phyloP scores from a whole-genome alignment of 2,113 vertebrate genomes.

The Boulengeromyrus knoepffleri region DNA sequence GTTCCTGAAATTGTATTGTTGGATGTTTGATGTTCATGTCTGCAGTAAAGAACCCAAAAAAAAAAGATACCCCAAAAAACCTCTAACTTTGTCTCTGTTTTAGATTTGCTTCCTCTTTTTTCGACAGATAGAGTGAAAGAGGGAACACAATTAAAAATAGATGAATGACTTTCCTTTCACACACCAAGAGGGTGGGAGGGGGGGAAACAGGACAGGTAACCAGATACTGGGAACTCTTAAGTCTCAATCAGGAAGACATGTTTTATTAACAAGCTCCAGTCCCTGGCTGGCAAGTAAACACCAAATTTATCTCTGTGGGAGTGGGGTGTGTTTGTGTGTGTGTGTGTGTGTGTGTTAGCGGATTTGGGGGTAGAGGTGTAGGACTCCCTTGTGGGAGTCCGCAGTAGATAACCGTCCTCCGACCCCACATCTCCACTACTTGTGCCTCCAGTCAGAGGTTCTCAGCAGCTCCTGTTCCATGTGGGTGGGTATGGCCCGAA shows the following conservation, averaged over 20 bases:
- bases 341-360: constrained; percentile 16
- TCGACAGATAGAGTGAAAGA: constrained; percentile 26
- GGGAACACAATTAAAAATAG: constrained; percentile 60
- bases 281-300: constrained; percentile 35
- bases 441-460: constrained; percentile 45
- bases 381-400: background rate
- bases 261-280: constrained; percentile 55
- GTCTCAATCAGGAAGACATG: constrained; percentile 38
- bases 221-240: constrained; percentile 44
- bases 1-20: background rate
- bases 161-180: constrained; percentile 61
- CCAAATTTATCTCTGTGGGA: constrained; percentile 32
- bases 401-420: constrained; percentile 1
- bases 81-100: background rate
- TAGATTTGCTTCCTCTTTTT: constrained; percentile 6
- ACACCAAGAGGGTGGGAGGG: constrained; percentile 38
- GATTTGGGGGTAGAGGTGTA: constrained; percentile 17
- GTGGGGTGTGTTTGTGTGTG: constrained; percentile 24
- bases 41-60: background rate
- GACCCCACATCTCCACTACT: constrained; percentile 34
- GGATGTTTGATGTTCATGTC: background rate
- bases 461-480: constrained; percentile 46
- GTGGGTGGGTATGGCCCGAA: constrained; percentile 41
- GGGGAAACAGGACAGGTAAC: constrained; percentile 44
- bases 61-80: background rate